Evolutionary conservation across 2,113 vertebrate genomes (phyloP).

Genomic region (Solea solea): DNA sequence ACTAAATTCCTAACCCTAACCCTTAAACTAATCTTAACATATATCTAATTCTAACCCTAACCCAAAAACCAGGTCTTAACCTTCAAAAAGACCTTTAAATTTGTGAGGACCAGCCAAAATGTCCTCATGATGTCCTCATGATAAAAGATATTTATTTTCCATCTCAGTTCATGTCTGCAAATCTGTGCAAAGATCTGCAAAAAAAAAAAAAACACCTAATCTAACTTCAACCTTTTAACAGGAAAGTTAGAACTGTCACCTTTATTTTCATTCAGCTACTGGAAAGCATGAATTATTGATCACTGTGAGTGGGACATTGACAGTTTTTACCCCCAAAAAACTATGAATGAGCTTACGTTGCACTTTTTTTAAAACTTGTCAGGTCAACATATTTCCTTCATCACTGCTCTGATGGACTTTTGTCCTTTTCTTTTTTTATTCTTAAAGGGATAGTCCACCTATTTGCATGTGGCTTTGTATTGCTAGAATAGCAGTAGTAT

Average conservation of each 20-base stretch:
- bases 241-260: conserved; percentile 40
- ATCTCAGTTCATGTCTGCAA: neutral
- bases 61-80: too few species aligned
- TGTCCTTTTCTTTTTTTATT: neutral
- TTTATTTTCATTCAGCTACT: conserved; percentile 46
- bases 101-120: too few species aligned
- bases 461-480: too few species aligned
- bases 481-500: too few species aligned
- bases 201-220: conserved; percentile 2
- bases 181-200: neutral
- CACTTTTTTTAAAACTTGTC: neutral
- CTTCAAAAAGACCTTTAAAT: too few species aligned
- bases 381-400: too few species aligned
- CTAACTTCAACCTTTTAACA: conserved; percentile 6
- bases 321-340: conserved; percentile 16
- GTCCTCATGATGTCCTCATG: too few species aligned
- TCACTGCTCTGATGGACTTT: too few species aligned
- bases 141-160: conserved; percentile 1
- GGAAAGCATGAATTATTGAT: conserved; percentile 60
- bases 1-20: too few species aligned
- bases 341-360: neutral
- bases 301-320: conserved; percentile 29
- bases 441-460: neutral
- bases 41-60: too few species aligned
- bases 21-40: too few species aligned